Percentiles rank a stretch among this genome's conserved stretches.
Conservation (phyloP, 2,797 vertebrate genomes). For the Sebastes elongatus region DNA sequence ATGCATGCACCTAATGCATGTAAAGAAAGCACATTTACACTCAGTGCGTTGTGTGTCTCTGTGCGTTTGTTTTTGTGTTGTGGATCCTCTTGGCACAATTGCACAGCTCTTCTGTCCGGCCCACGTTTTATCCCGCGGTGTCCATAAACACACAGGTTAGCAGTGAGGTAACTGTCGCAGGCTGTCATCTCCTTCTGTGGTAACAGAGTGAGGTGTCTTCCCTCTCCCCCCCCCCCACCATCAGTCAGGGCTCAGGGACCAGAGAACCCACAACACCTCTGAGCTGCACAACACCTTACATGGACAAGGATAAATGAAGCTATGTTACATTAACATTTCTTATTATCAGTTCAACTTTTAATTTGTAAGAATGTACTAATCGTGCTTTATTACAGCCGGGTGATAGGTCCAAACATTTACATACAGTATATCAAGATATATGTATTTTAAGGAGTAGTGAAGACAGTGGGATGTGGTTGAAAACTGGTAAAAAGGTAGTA, state of each 20-base stretch:
- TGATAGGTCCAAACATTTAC: neutral
- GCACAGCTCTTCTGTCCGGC: neutral
- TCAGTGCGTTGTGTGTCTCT: neutral
- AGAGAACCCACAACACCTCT: slow-evolving; percentile 30
- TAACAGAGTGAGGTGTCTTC: neutral
- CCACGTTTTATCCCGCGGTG: neutral
- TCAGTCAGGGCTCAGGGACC: slow-evolving; percentile 22
- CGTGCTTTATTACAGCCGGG: neutral
- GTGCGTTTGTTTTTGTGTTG: neutral
- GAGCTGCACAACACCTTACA: slow-evolving; percentile 32
- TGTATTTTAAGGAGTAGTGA: neutral
- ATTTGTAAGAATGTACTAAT: neutral
- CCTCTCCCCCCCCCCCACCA: neutral
- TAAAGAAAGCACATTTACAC: neutral
- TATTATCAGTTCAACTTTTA: neutral
- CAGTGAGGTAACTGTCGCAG: neutral
- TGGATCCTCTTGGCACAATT: neutral
- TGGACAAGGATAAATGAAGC: slow-evolving; percentile 7
- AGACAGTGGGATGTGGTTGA: neutral
- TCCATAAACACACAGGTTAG: slow-evolving; percentile 1
- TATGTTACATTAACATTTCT: neutral
- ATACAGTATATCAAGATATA: neutral
- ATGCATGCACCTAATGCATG: neutral
- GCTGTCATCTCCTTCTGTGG: slow-evolving; percentile 51
- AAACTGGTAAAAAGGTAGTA: too few species aligned